Evolutionary conservation across 2,113 vertebrate genomes (phyloP).

Genomic region (Varanus komodoensis): DNA sequence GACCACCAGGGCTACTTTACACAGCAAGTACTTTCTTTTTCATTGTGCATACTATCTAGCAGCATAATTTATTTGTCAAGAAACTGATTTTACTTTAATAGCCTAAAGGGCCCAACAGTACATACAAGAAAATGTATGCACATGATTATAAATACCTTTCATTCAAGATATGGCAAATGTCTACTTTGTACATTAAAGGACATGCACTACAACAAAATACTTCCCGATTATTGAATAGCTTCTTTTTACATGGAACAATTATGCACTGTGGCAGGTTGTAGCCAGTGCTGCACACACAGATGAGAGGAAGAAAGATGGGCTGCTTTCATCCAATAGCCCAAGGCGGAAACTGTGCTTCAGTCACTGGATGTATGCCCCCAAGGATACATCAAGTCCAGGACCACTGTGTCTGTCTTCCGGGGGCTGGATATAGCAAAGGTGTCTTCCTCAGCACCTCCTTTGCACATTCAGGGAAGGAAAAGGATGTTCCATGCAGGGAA

Average conservation of each 20-base stretch:
- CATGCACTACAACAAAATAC: neutral
- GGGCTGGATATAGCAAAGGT: too few relatives aligned
- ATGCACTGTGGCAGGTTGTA: neutral
- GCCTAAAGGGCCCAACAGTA: conserved; percentile 3
- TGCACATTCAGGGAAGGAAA: neutral
- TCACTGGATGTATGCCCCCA: neutral
- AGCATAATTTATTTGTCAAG: conserved; percentile 29
- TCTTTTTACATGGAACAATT: neutral
- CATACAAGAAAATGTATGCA: conserved; percentile 1
- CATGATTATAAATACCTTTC: neutral
- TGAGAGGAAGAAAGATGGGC: neutral
- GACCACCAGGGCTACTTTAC: conserved; percentile 38
- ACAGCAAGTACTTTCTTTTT: neutral
- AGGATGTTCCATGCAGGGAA: neutral
- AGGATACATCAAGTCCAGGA: neutral
- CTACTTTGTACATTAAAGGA: neutral
- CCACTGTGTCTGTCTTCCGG: neutral
- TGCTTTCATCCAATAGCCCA: neutral
- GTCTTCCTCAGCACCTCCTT: neutral
- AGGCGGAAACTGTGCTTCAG: neutral
- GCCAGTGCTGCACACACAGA: neutral
- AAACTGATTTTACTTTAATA: neutral
- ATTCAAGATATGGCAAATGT: neutral
- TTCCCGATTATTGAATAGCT: neutral
- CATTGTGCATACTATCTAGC: neutral